These are phyloP conservation scores for Stegophylla sp. DNA, from an alignment of 2,888 invertebrate genomes.

Conservation along the genomic window DNA sequence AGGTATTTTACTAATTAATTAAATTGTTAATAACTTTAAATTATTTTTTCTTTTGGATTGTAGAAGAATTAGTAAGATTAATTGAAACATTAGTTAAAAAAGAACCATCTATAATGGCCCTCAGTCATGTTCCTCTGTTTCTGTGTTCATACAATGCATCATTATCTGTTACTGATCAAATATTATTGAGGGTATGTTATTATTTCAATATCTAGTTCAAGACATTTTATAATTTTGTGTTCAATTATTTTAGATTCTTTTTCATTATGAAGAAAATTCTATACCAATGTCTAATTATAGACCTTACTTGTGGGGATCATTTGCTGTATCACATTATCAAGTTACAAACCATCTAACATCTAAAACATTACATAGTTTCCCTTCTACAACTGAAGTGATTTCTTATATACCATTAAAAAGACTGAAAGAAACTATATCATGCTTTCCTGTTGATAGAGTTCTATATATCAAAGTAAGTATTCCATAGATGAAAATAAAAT, in stretches of 20 bases:
- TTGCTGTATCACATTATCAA: slow-evolving; percentile 80
- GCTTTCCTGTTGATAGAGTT: slow-evolving; percentile 61
- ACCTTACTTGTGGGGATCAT: slow-evolving; percentile 84
- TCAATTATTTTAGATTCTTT: slow-evolving; percentile 67
- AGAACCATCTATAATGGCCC: slow-evolving; percentile 72
- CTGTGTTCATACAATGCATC: slow-evolving; percentile 82
- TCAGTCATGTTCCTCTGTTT: slow-evolving; percentile 76
- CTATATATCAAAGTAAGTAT: slow-evolving; percentile 61
- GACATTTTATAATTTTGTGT: slow-evolving; percentile 63
- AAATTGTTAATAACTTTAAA: background rate
- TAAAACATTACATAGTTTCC: slow-evolving; percentile 61
- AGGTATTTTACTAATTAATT: slow-evolving; percentile 62
- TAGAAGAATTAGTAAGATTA: slow-evolving; percentile 73
- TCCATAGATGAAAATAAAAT: background rate
- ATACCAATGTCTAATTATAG: slow-evolving; percentile 73
- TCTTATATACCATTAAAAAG: slow-evolving; percentile 54
- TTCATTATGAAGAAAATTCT: slow-evolving; percentile 74
- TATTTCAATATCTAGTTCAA: background rate
- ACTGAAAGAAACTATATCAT: slow-evolving; percentile 54
- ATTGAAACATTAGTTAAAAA: slow-evolving; percentile 71
- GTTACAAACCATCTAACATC: slow-evolving; percentile 64
- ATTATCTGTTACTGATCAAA: slow-evolving; percentile 74
- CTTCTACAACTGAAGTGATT: slow-evolving; percentile 60
- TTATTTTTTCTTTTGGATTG: slow-evolving; percentile 64
- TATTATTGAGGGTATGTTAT: slow-evolving; percentile 67